Percentiles rank a stretch among this genome's conserved stretches.
These are phyloP conservation scores for Eilema griseolum DNA, from an alignment of 2,888 invertebrate species.

Conservation along the genomic window DNA sequence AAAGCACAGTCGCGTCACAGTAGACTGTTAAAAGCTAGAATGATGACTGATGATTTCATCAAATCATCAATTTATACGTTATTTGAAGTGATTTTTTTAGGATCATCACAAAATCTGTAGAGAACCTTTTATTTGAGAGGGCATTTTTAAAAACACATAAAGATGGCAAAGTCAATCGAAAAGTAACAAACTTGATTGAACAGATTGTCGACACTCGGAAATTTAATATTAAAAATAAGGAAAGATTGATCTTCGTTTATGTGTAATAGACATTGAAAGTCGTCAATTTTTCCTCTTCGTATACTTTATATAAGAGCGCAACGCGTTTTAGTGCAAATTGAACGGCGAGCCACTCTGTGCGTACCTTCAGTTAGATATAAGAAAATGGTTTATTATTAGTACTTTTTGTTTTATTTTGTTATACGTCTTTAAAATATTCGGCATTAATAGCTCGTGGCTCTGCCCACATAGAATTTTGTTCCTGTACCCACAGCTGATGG, in stretches of 20 bases:
- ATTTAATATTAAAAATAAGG: conserved; percentile 18
- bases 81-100: neutral
- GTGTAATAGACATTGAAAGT: conserved; percentile 57
- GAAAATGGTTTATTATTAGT: conserved; percentile 3
- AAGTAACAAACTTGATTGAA: conserved; percentile 7
- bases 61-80: neutral
- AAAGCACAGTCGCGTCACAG: too few species aligned
- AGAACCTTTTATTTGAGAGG: neutral
- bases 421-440: too few species aligned
- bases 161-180: conserved; percentile 2
- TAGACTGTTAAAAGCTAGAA: too few species aligned
- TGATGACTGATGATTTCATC: too few species aligned
- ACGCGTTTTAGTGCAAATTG: conserved; percentile 65
- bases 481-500: too few species aligned
- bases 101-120: neutral
- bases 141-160: conserved; percentile 3
- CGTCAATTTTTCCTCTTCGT: conserved; percentile 60
- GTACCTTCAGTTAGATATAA: conserved; percentile 16
- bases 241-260: conserved; percentile 13
- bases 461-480: too few species aligned
- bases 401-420: neutral
- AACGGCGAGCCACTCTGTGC: conserved; percentile 46
- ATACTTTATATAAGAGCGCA: conserved; percentile 52
- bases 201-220: conserved; percentile 22
- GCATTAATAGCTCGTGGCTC: too few species aligned